Percentiles rank a stretch among this genome's conserved stretches.
Conservation (phyloP, 2,797 vertebrate species). For the Malurus leucopterus region DNA sequence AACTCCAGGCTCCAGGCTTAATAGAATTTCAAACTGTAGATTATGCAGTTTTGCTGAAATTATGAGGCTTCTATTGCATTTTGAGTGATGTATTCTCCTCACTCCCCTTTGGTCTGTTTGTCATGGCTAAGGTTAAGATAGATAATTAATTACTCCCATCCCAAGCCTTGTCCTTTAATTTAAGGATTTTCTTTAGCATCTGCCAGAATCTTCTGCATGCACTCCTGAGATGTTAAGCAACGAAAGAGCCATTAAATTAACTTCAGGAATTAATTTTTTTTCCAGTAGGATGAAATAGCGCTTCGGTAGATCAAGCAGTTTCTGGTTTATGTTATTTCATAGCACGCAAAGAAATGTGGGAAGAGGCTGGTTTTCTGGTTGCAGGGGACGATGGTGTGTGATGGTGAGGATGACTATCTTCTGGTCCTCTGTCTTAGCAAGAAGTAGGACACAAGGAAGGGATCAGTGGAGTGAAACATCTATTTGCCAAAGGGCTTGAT, state of each 20-base stretch:
- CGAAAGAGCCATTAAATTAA: background rate
- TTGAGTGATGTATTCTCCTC: background rate
- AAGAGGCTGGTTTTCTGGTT: background rate
- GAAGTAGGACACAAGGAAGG: background rate
- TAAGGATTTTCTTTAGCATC: constrained; percentile 7
- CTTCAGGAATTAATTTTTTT: background rate
- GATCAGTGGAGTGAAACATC: background rate
- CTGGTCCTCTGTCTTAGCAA: background rate
- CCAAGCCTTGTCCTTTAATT: constrained; percentile 6
- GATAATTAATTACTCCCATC: constrained; percentile 14
- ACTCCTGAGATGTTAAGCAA: constrained; percentile 13
- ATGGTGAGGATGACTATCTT: background rate
- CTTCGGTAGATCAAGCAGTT: background rate
- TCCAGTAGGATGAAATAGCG: background rate
- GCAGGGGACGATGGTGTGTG: background rate
- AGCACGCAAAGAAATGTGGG: background rate
- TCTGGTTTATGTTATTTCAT: background rate
- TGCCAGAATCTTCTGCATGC: background rate
- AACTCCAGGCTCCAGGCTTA: constrained; percentile 5
- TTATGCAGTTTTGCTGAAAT: constrained; percentile 25
- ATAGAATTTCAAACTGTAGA: constrained; percentile 7
- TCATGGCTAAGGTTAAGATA: background rate
- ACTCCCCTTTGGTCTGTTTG: background rate
- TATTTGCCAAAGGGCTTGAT: background rate
- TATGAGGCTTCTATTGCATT: background rate